Percentiles rank a stretch among this genome's conserved stretches.
These are phyloP conservation scores for Panopea generosa DNA, from an alignment of 2,888 invertebrate genomes.

Conservation along the genomic window DNA sequence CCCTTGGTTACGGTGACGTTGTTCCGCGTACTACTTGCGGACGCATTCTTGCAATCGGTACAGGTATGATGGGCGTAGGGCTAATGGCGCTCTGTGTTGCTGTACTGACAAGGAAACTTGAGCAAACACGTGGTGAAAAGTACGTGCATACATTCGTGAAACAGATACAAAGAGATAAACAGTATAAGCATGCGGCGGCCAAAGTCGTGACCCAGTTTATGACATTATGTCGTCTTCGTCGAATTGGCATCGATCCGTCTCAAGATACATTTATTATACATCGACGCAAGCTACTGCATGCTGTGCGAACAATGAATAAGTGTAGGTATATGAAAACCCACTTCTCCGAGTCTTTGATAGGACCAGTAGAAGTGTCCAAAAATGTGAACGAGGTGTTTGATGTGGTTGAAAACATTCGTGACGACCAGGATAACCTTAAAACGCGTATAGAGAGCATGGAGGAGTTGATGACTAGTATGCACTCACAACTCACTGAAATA, in stretches of 20 bases:
- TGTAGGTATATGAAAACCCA: conserved; percentile 70
- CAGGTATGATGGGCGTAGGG: conserved; percentile 79
- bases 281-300: conserved; percentile 68
- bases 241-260: conserved; percentile 56
- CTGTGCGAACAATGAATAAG: conserved; percentile 72
- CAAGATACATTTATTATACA: conserved; percentile 66
- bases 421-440: conserved; percentile 67
- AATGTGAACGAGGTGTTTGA: conserved; percentile 71
- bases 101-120: conserved; percentile 77
- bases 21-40: conserved; percentile 77
- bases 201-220: conserved; percentile 73
- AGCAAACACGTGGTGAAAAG: conserved; percentile 76
- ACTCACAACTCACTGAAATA: conserved; percentile 68
- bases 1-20: conserved; percentile 79
- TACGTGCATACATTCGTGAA: conserved; percentile 78
- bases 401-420: conserved; percentile 63
- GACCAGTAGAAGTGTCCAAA: conserved; percentile 73
- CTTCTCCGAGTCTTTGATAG: conserved; percentile 68
- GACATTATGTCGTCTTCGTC: conserved; percentile 68
- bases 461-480: conserved; percentile 67
- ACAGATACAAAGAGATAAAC: conserved; percentile 72
- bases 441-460: conserved; percentile 69
- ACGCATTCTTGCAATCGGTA: conserved; percentile 72
- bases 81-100: conserved; percentile 79
- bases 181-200: conserved; percentile 70